phyloP scores from a whole-genome alignment of 2,113 vertebrate species.

The Nymphicus hollandicus region DNA sequence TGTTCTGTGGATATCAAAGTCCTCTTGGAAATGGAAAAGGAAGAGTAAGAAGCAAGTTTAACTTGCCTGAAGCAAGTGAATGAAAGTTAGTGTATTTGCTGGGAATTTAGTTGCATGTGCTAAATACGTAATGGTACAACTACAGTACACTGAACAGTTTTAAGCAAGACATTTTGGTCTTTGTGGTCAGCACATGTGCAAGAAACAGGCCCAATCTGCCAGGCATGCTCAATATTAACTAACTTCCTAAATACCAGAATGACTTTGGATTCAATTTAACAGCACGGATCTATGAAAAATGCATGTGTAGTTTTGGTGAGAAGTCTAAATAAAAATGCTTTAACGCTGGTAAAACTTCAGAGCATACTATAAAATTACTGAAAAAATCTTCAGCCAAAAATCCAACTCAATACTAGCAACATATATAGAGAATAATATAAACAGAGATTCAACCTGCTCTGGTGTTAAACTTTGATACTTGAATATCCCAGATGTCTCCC shows the following conservation, averaged over 20 bases:
- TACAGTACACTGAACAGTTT: not conserved
- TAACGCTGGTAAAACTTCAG: not conserved
- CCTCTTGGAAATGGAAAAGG: conserved; percentile 10
- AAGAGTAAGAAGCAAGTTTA: not conserved
- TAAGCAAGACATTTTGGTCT: not conserved
- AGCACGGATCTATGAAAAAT: not conserved
- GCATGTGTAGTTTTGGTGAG: not conserved
- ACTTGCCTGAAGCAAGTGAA: not conserved
- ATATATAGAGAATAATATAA: conserved; percentile 63
- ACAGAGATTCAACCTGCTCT: conserved; percentile 83
- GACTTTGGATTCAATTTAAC: not conserved
- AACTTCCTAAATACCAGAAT: not conserved
- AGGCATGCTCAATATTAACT: not conserved
- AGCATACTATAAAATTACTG: not conserved
- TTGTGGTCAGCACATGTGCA: not conserved
- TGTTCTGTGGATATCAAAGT: conserved; percentile 15
- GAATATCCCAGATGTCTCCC: conserved; percentile 80
- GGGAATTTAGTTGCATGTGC: not conserved
- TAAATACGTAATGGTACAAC: not conserved
- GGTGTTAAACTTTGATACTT: conserved; percentile 81
- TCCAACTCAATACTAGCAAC: not conserved
- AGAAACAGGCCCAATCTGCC: not conserved
- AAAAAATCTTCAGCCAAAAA: not conserved
- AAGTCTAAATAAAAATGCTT: not conserved
- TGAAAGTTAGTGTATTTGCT: not conserved